Evolutionary conservation across 2,113 vertebrate species (phyloP), one percentile per base, ranked within the genome.

Genomic region (Sphaerodactylus townsendi): DNA sequence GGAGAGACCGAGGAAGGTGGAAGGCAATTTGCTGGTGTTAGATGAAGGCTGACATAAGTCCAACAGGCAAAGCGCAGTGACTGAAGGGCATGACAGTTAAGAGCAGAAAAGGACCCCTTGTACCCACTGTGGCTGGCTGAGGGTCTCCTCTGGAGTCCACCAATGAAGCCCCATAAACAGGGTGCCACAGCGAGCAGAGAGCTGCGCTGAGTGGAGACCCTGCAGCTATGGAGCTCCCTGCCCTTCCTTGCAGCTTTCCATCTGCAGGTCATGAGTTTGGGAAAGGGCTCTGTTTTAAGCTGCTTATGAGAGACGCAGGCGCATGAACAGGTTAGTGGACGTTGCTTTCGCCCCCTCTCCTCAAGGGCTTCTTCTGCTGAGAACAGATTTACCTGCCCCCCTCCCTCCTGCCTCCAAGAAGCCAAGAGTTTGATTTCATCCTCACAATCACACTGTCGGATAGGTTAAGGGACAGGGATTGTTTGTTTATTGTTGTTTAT

Each of bases 1-100:
- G 1, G 65, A 10, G 71, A 50, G 41, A 35, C 19, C 19, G 37
- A 46, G 25, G 81, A 59, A 35, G 71, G 3, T 15, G 39, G 41
- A 15, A 73, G 35, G 39, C 53, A 73, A 73, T 50, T 50, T 65
- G 33, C n/a, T 10, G n/a, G 9, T 3, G n/a, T 14, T 59, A 21
- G 50, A 6, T 21, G 33, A 30, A 17, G 46, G 35, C 46, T 64
- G 30, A 5, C 53, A 73, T 33, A 14, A 73, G 46, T 14, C 39
- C 56, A 25, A 30, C 4, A 11, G 19, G 3, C 35, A 13, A 23
- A 6, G 28, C 9, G 3, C 30, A 4, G 41, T 0, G 8, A 2
- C 41, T 23, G 30, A 10, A 23, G 21, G 3, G 77, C 59, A 6
- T 65, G 8, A 1, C 10, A n/a, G 33, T 17, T 11, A 21, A 46